Evolutionary conservation across 2,113 vertebrate genomes (phyloP).

Genomic region (Hydropotes inermis): DNA sequence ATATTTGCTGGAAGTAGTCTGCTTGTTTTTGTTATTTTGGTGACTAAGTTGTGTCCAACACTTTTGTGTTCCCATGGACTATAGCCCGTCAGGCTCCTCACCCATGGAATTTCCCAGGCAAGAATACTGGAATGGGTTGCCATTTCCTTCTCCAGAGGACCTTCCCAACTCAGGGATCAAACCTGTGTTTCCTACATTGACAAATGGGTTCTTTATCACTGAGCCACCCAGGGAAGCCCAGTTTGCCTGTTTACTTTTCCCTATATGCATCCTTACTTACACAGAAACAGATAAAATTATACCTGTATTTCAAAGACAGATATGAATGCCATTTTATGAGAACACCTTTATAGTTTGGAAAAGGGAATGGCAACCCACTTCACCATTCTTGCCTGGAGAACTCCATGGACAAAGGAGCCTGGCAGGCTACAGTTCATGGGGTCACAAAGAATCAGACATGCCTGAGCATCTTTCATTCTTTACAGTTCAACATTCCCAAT

Average conservation of each 20-base stretch:
- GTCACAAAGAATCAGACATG: neutral
- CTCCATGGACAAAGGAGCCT: neutral
- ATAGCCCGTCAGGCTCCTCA: neutral
- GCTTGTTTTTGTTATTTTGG: neutral
- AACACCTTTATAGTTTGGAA: neutral
- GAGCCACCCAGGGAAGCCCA: neutral
- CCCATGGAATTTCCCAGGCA: neutral
- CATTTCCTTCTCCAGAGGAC: neutral
- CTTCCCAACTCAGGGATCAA: neutral
- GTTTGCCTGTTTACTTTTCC: neutral
- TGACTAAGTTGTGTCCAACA: neutral
- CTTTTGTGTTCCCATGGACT: neutral
- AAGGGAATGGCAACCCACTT: neutral
- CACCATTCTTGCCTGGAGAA: neutral
- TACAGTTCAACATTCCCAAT: neutral
- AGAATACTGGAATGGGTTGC: neutral
- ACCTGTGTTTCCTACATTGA: neutral
- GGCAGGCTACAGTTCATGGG: neutral
- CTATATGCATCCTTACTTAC: neutral
- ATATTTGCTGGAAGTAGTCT: neutral
- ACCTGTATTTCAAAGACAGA: neutral
- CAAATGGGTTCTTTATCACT: neutral
- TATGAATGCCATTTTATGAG: neutral
- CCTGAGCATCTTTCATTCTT: neutral
- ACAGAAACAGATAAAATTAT: neutral